Base-by-base conservation (phyloP, 2,888 invertebrate genomes). In the Patella depressa region DNA sequence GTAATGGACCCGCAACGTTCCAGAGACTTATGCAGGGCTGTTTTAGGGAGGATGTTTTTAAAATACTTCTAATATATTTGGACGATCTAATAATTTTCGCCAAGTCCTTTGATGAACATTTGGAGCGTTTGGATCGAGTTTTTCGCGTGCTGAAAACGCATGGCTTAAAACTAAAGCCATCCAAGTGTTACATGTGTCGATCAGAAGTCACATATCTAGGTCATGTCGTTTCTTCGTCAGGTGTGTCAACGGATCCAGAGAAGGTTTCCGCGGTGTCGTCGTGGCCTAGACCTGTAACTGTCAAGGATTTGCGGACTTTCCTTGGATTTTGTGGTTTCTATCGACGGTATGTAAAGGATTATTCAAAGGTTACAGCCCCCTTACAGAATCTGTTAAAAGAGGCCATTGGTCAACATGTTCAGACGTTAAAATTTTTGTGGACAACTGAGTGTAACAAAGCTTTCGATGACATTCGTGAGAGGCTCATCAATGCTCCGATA, bases 11-110 rank as follows among this genome's bases (percentile, higher is more conserved):
- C 0, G 1, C 45, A 45, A 45, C 45, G 45, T 80, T 80, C 53
- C 73, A 80, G 55, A 24, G 80, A 17, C 54, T 78, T 34, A 78
- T 78, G 78, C 75, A 75, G 29, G 70, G 75, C 14, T 71, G 74
- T 71, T 75, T 75, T n/a, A 14, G 74, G 53, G 57, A 75, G 19
- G 75, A 75, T 70, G 65, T 75, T 17, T 70, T 72, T n/a, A 78
- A 78, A 17, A 71, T n/a, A 24, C 53, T 75, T n/a, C 55, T 76
- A 59, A 72, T 79, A 34, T 59, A 14, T 53, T 34, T 79, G 17
- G 78, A 78, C 19, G 75, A 78, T 24, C 73, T 76, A 53, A 57
- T 76, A 19, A 73, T 75, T 7, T 79, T 65, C 72, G 71, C 79
- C 1, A 24, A 59, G 9, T 54, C 54, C 19, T 70, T 79, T 14